Evolutionary conservation across 2,797 vertebrate genomes (phyloP).

Genomic region (Emydoidea blandingii): DNA sequence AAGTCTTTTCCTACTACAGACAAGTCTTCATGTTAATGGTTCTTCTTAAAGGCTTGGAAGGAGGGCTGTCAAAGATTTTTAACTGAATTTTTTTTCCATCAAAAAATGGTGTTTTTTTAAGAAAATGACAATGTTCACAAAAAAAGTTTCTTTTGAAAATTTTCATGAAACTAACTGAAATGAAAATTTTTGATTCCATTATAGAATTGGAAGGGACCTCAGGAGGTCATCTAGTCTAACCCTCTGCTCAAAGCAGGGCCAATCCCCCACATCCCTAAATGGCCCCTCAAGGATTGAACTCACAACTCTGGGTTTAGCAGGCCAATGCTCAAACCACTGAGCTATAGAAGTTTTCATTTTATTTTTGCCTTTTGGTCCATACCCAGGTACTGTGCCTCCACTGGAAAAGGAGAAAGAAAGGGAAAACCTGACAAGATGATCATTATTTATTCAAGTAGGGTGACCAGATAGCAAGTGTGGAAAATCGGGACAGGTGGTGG

Average conservation of each 20-base stretch:
- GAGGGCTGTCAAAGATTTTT: background rate
- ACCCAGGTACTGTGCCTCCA: background rate
- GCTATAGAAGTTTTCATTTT: background rate
- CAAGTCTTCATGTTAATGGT: background rate
- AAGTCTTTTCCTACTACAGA: background rate
- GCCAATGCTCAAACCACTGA: too few relatives aligned
- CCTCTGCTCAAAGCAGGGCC: too few relatives aligned
- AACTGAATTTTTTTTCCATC: background rate
- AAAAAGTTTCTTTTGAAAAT: background rate
- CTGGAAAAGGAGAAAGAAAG: slow-evolving; percentile 26
- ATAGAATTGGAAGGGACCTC: too few relatives aligned
- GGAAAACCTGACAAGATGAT: background rate
- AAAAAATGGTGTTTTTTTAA: background rate
- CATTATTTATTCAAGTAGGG: background rate
- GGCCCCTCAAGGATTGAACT: too few relatives aligned
- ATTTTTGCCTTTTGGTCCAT: background rate
- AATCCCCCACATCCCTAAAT: too few relatives aligned
- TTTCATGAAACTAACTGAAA: background rate
- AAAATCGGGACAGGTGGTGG: too few relatives aligned
- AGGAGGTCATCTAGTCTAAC: too few relatives aligned
- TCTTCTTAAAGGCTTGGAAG: background rate
- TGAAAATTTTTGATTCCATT: background rate
- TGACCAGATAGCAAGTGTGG: too few relatives aligned
- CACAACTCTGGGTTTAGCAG: too few relatives aligned
- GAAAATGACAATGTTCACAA: slow-evolving; percentile 17